Evolutionary conservation across 1,140 invertebrate species (phyloP).

Genomic region (Drosophila malerkotliana): DNA sequence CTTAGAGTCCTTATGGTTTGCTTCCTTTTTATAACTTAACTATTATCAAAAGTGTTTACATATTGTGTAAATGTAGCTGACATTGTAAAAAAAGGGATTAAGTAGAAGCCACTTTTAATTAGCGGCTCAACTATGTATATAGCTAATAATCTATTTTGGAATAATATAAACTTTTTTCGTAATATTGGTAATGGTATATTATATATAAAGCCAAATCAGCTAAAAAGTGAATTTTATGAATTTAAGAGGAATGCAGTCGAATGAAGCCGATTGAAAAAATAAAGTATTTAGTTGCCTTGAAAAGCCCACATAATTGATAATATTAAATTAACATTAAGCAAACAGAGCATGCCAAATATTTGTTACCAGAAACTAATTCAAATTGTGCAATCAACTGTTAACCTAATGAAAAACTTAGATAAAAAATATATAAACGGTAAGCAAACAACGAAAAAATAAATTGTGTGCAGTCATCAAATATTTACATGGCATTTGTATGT

Average conservation of each 20-base stretch:
- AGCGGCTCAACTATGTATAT: background rate
- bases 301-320: constrained; percentile 60
- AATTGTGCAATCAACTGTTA: constrained; percentile 55
- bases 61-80: too few relatives aligned
- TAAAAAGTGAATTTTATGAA: constrained; percentile 35
- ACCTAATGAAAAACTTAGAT: constrained; percentile 64
- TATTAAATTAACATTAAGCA: constrained; percentile 71
- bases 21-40: background rate
- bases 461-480: constrained; percentile 12
- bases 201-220: too few relatives aligned
- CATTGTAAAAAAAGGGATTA: background rate
- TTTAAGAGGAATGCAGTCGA: constrained; percentile 3
- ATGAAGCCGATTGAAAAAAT: background rate
- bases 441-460: constrained; percentile 58
- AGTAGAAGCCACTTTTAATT: background rate
- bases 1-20: constrained; percentile 17
- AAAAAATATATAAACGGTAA: constrained; percentile 19
- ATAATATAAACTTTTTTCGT: too few relatives aligned
- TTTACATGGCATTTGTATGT: constrained; percentile 15
- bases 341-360: constrained; percentile 63
- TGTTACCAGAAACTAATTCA: constrained; percentile 23
- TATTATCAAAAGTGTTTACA: background rate
- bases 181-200: too few relatives aligned
- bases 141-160: too few relatives aligned
- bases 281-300: constrained; percentile 4